Percentiles rank a stretch among this genome's conserved stretches.
phyloP scores from a whole-genome alignment of 2,113 vertebrate genomes.

The Maccullochella peelii region DNA sequence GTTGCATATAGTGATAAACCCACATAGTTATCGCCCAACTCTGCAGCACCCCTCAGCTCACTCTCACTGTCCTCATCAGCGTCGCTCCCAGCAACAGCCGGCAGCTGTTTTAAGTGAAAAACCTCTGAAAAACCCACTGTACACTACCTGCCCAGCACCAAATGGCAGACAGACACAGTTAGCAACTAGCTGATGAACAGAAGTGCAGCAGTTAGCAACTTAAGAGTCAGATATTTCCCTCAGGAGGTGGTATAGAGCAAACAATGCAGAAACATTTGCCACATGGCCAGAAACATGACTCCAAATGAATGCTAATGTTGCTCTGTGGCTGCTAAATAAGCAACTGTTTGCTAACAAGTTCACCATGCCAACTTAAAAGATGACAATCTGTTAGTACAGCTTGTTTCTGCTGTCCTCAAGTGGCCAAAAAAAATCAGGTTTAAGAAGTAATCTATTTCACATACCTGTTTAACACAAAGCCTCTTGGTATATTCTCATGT shows the following conservation, averaged over 20 bases:
- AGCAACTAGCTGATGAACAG: neutral
- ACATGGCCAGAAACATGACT: neutral
- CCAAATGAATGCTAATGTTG: neutral
- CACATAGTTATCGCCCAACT: neutral
- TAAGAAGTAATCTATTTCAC: constrained; percentile 7
- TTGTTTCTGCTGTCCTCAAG: neutral
- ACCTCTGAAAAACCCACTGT: neutral
- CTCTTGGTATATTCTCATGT: neutral
- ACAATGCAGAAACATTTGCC: neutral
- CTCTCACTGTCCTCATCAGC: neutral
- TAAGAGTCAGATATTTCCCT: neutral
- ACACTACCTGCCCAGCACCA: neutral
- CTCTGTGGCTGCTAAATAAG: neutral
- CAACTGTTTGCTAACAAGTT: neutral
- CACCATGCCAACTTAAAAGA: neutral
- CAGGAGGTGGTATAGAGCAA: neutral
- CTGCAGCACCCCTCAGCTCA: neutral
- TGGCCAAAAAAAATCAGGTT: neutral
- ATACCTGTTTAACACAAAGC: constrained; percentile 39
- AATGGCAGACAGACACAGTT: neutral
- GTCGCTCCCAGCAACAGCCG: neutral
- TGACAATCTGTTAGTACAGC: neutral
- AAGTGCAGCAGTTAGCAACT: constrained; percentile 9
- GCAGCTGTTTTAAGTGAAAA: constrained; percentile 7
- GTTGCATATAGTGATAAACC: neutral